Conservation (phyloP, 2,113 vertebrate species). For the Megalops atlanticus region DNA sequence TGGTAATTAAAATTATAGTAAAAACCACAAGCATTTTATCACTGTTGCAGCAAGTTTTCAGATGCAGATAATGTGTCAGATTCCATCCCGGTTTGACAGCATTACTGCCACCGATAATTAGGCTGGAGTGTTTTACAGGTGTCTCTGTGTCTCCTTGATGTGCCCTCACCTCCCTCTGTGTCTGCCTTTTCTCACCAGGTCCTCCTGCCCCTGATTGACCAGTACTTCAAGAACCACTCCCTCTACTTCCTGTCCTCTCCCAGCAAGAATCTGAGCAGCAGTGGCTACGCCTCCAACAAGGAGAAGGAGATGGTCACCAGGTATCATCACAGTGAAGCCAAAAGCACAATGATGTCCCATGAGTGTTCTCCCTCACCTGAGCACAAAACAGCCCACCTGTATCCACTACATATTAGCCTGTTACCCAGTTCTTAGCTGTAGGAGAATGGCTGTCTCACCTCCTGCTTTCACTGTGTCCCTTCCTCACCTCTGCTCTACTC, state of each 20-base stretch:
- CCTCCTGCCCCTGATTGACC: conserved; percentile 94
- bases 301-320: conserved; percentile 99
- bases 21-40: too few relatives aligned
- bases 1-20: too few relatives aligned
- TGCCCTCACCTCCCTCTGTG: conserved; percentile 13
- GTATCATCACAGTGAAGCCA: conserved; percentile 57
- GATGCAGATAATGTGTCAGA: not conserved
- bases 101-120: not conserved
- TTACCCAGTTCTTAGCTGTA: not conserved
- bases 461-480: not conserved
- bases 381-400: not conserved
- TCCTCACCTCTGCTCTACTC: conserved; percentile 14
- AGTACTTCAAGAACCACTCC: conserved; percentile 97
- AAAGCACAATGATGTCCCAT: not conserved
- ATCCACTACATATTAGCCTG: not conserved
- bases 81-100: not conserved
- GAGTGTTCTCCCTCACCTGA: not conserved
- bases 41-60: not conserved
- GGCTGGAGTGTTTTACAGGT: not conserved
- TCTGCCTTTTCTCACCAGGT: conserved; percentile 73
- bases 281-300: conserved; percentile 95
- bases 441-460: not conserved
- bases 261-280: conserved; percentile 90
- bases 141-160: not conserved
- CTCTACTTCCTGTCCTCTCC: conserved; percentile 96